Evolutionary conservation across 2,888 invertebrate species (phyloP), one percentile per base, ranked within the genome.

Genomic region (Erannis defoliaria): DNA sequence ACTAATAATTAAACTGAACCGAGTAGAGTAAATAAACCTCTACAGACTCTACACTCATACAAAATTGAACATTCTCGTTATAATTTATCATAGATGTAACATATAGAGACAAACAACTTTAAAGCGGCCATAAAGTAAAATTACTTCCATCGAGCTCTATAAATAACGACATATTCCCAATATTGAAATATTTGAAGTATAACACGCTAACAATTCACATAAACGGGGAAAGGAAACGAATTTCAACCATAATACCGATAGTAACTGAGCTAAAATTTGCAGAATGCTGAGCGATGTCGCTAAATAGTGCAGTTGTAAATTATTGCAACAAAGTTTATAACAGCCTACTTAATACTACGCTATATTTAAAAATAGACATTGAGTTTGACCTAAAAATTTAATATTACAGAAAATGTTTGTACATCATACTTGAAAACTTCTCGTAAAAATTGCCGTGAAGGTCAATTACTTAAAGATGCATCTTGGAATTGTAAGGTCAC

Each of bases 261-360:
- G 0, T 12, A 19, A 21, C 21, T 21, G 21, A 21, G n/a, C 10
- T n/a, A 19, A 21, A 18, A 5, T 5, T 42, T 21, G 2, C 3
- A 9, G 14, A 16, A 10, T 38, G 18, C 19, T n/a, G n/a, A 1
- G n/a, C 8, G 18, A 5, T 10, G 10, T n/a, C n/a, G n/a, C n/a
- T n/a, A n/a, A n/a, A n/a, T n/a, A 21, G 12, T 42, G n/a, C 9
- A 2, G 40, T 12, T 5, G n/a, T 2, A 42, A 12, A 19, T 21
- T 21, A n/a, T 42, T 42, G 42, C 23, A 21, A 42, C 42, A n/a
- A 21, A 42, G 21, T 38, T n/a, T n/a, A n/a, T n/a, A n/a, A n/a
- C n/a, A n/a, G n/a, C n/a, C n/a, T n/a, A n/a, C n/a, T n/a, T n/a
- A n/a, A n/a, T n/a, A n/a, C n/a, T n/a, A n/a, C n/a, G n/a, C n/a